A percentile compares a stretch with the other conserved stretches of the same genome.
phyloP scores from a whole-genome alignment of 2,797 vertebrate genomes.

The Sandelia bainsii region DNA sequence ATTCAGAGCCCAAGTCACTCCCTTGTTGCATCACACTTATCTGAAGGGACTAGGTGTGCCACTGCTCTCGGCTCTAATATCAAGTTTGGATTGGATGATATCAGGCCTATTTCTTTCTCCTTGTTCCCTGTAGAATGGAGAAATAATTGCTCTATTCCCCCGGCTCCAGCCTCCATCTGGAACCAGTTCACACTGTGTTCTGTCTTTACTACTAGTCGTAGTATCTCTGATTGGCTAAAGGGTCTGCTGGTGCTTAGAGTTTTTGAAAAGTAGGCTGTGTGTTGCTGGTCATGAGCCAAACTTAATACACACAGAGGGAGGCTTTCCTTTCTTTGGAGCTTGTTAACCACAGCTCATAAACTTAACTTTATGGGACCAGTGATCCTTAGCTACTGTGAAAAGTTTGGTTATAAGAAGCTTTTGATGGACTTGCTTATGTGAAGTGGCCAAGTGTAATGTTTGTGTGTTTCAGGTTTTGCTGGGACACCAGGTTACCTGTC shows the following conservation, averaged over 20 bases:
- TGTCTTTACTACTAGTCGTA: constrained; percentile 22
- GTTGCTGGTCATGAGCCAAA: constrained; percentile 30
- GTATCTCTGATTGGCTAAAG: constrained; percentile 25
- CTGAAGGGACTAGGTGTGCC: constrained; percentile 45
- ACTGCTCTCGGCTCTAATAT: constrained; percentile 37
- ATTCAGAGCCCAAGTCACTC: background rate
- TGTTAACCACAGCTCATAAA: constrained; percentile 34
- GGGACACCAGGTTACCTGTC: constrained; percentile 97
- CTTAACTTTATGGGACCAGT: constrained; percentile 3
- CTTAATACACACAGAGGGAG: constrained; percentile 10
- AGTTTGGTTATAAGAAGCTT: background rate
- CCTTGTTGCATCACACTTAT: background rate
- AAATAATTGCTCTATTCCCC: constrained; percentile 72
- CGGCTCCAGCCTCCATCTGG: constrained; percentile 43
- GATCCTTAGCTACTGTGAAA: constrained; percentile 20
- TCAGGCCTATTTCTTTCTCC: constrained; percentile 35
- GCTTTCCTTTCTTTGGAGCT: constrained; percentile 28
- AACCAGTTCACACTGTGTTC: constrained; percentile 51
- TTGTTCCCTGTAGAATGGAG: constrained; percentile 43
- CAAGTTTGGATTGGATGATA: constrained; percentile 34
- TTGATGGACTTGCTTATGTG: background rate
- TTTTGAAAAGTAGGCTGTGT: constrained; percentile 59
- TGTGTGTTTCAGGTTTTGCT: constrained; percentile 89
- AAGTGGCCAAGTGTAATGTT: background rate
- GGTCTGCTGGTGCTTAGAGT: constrained; percentile 8